Percentiles rank a stretch among this genome's conserved stretches.
phyloP scores from a whole-genome alignment of 2,797 vertebrate species.

The Malacoctenus gilli region DNA sequence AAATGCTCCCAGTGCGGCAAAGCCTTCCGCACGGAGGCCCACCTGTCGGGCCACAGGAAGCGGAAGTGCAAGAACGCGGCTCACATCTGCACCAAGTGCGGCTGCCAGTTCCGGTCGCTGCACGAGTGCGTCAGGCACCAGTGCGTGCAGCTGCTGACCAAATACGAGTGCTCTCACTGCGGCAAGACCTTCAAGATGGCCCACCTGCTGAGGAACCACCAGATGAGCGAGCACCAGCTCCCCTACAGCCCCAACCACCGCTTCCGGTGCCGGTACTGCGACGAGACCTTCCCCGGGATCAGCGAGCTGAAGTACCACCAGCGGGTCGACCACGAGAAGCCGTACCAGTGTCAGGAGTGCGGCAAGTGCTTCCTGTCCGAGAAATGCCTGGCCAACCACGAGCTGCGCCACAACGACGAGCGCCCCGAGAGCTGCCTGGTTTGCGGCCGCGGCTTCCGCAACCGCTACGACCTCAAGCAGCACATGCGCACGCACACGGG shows the following conservation, averaged over 20 bases:
- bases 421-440: constrained; percentile 74
- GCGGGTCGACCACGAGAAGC: constrained; percentile 77
- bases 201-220: constrained; percentile 77
- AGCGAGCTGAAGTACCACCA: constrained; percentile 80
- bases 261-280: constrained; percentile 78
- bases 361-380: constrained; percentile 80
- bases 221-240: constrained; percentile 79
- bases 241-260: constrained; percentile 79
- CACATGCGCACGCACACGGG: constrained; percentile 81
- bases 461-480: constrained; percentile 79
- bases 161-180: constrained; percentile 77
- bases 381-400: constrained; percentile 77
- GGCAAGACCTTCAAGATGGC: constrained; percentile 80
- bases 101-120: constrained; percentile 73
- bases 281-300: constrained; percentile 78
- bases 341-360: constrained; percentile 78
- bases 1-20: constrained; percentile 79
- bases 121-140: constrained; percentile 74
- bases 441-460: constrained; percentile 75
- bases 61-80: constrained; percentile 77
- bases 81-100: constrained; percentile 77
- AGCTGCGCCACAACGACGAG: constrained; percentile 77
- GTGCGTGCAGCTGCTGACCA: constrained; percentile 75
- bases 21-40: constrained; percentile 76
- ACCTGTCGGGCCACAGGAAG: constrained; percentile 76